Conservation (phyloP, 2,113 vertebrate species). For the Canis aureus region DNA sequence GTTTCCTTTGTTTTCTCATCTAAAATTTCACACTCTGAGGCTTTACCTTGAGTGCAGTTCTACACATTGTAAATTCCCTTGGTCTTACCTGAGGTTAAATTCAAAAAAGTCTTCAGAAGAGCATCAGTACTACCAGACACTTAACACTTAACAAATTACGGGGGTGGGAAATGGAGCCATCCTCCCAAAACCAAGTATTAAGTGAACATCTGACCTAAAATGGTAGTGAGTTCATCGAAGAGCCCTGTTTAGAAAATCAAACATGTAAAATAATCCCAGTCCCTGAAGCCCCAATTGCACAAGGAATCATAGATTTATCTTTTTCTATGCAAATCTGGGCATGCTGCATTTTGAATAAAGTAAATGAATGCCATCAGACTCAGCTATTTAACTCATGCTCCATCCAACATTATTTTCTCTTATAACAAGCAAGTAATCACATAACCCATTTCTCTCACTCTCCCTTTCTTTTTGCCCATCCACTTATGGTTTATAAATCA, state of each 20-base stretch:
- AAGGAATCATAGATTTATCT: neutral
- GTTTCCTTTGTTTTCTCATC: neutral
- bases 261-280: neutral
- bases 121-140: neutral
- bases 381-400: neutral
- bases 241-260: neutral
- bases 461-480: neutral
- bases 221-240: neutral
- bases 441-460: neutral
- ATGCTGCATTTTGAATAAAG: neutral
- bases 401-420: neutral
- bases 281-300: neutral
- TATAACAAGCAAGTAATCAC: neutral
- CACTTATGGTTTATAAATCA: neutral
- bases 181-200: neutral
- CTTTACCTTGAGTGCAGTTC: neutral
- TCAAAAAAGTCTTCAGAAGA: neutral
- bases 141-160: neutral
- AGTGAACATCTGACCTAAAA: neutral
- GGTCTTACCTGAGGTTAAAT: neutral
- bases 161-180: neutral
- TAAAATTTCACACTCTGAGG: neutral
- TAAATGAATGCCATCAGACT: neutral
- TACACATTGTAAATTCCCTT: neutral
- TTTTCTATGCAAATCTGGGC: neutral